Conservation (phyloP, 2,888 invertebrate species). For the Seira ritae region DNA sequence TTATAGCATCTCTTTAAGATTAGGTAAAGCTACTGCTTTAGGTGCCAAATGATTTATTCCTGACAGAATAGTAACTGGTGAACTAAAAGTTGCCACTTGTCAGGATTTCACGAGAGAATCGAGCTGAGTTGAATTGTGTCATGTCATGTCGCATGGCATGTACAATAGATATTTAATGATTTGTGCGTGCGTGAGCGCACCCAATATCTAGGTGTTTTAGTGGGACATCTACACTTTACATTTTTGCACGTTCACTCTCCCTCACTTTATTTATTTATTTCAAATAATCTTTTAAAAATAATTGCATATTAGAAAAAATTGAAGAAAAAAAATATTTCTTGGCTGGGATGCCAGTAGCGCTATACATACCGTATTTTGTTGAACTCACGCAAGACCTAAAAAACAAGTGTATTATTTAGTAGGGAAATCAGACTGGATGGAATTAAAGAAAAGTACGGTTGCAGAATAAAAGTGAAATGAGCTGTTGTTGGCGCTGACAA, state of each 20-base stretch:
- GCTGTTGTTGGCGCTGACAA: no score
- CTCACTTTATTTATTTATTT: background rate
- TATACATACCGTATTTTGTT: background rate
- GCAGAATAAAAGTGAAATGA: no score
- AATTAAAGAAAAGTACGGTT: no score
- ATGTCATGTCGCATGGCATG: background rate
- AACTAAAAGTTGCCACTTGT: background rate
- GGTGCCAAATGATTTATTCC: background rate
- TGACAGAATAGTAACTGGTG: background rate
- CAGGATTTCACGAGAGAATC: background rate
- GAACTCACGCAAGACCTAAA: background rate
- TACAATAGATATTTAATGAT: background rate
- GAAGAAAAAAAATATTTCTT: background rate
- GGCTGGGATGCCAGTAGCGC: background rate
- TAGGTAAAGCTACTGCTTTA: no score
- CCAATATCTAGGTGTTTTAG: background rate
- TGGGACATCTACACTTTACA: background rate
- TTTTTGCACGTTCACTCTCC: background rate
- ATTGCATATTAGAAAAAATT: no score
- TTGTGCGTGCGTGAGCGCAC: background rate
- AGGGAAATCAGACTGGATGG: no score
- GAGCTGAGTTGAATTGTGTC: background rate
- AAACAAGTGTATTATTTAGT: no score
- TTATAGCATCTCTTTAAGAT: no score
- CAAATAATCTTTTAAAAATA: no score